phyloP scores from a whole-genome alignment of 2,113 vertebrate genomes.

The Periophthalmus modestus region DNA sequence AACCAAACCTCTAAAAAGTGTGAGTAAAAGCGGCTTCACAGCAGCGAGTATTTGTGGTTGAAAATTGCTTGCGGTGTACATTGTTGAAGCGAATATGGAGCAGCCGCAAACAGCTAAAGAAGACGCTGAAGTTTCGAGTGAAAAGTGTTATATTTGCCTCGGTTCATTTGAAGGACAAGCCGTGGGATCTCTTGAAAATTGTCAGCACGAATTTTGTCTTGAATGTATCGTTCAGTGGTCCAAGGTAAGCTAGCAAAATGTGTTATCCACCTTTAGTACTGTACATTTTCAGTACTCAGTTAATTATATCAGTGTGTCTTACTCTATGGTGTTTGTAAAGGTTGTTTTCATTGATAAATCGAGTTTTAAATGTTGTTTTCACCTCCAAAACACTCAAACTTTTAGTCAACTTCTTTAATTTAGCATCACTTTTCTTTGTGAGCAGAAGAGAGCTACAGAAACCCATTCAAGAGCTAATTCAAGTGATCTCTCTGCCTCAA shows the following conservation, averaged over 20 bases:
- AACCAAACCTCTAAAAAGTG: background rate
- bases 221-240: slow-evolving; percentile 62
- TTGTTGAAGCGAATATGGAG: background rate
- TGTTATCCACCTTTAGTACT: too few relatives aligned
- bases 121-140: background rate
- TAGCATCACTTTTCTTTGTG: too few relatives aligned
- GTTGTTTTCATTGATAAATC: too few relatives aligned
- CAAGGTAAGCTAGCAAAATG: slow-evolving; percentile 36
- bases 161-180: slow-evolving; percentile 33
- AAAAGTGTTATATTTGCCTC: slow-evolving; percentile 62
- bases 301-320: background rate
- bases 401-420: too few relatives aligned
- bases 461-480: too few relatives aligned
- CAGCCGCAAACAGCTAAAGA: background rate
- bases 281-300: too few relatives aligned
- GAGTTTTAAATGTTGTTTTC: too few relatives aligned
- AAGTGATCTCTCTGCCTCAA: too few relatives aligned
- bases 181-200: slow-evolving; percentile 49
- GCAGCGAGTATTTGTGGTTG: background rate
- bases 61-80: background rate
- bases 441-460: too few relatives aligned
- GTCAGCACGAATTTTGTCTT: slow-evolving; percentile 59
- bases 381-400: too few relatives aligned
- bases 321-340: too few relatives aligned
- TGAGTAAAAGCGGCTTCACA: background rate